A percentile compares a stretch with the other conserved stretches of the same genome.
These are phyloP conservation scores for Leptestheria dahalacensis DNA, from an alignment of 1,140 invertebrate species.

Conservation along the genomic window DNA sequence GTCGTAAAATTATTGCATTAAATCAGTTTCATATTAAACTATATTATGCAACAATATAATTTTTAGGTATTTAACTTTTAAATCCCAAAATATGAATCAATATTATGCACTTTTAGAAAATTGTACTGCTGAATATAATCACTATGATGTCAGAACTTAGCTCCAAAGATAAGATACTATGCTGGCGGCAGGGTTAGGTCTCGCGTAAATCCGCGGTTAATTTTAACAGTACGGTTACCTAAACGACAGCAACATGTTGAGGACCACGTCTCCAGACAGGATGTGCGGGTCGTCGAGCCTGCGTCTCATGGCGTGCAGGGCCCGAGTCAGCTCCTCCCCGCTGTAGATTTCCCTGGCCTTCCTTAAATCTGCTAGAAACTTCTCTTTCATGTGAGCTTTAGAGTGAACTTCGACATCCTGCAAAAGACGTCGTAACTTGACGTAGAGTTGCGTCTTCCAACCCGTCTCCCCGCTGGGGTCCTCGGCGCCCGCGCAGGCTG, in stretches of 20 bases:
- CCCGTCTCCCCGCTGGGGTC: slow-evolving; percentile 20
- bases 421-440: slow-evolving; percentile 62
- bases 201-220: too few relatives aligned
- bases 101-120: too few relatives aligned
- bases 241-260: slow-evolving; percentile 83
- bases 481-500: slow-evolving; percentile 43
- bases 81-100: too few relatives aligned
- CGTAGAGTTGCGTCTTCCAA: slow-evolving; percentile 43
- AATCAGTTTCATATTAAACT: too few relatives aligned
- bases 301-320: slow-evolving; percentile 75
- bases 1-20: too few relatives aligned
- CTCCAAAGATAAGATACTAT: too few relatives aligned
- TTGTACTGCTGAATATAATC: too few relatives aligned
- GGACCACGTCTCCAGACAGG: slow-evolving; percentile 80
- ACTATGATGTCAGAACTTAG: too few relatives aligned
- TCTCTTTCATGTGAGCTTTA: slow-evolving; percentile 93
- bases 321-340: slow-evolving; percentile 69
- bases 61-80: too few relatives aligned
- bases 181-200: too few relatives aligned
- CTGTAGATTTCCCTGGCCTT: slow-evolving; percentile 77
- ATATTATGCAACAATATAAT: too few relatives aligned
- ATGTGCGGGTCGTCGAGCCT: slow-evolving; percentile 93
- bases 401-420: slow-evolving; percentile 89
- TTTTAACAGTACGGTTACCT: slow-evolving; percentile 61
- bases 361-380: slow-evolving; percentile 85